Conservation (phyloP, 1,140 invertebrate genomes). For the Drosophila parvula region DNA sequence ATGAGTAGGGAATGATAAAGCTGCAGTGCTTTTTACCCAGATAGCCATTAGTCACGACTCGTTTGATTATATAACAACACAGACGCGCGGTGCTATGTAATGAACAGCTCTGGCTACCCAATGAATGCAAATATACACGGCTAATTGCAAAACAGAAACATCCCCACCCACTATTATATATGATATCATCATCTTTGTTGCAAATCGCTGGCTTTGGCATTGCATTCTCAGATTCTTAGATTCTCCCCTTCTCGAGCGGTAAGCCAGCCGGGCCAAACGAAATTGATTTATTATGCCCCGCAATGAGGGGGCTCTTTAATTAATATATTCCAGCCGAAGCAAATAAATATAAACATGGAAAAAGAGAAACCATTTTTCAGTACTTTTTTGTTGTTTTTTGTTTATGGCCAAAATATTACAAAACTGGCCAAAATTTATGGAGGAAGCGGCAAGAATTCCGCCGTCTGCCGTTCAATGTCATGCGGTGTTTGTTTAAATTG, state of each 20-base stretch:
- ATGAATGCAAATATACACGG: constrained; percentile 55
- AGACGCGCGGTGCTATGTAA: constrained; percentile 36
- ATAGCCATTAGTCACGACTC: constrained; percentile 45
- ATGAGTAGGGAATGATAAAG: constrained; percentile 23
- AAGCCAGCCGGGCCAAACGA: constrained; percentile 32
- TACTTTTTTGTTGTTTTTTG: constrained; percentile 47
- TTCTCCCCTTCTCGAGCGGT: constrained; percentile 14
- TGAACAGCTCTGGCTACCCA: constrained; percentile 41
- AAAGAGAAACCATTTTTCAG: constrained; percentile 39
- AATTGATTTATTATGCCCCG: constrained; percentile 45
- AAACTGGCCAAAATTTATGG: constrained; percentile 74
- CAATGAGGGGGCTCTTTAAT: constrained; percentile 39
- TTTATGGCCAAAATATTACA: constrained; percentile 66
- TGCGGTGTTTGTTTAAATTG: constrained; percentile 59
- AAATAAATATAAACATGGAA: constrained; percentile 22
- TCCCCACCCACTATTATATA: constrained; percentile 22
- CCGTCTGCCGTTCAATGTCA: constrained; percentile 69
- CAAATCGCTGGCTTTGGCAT: constrained; percentile 44
- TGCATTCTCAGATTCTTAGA: constrained; percentile 32
- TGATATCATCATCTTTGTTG: constrained; percentile 62
- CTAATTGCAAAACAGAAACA: constrained; percentile 58
- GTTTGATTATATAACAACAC: constrained; percentile 43
- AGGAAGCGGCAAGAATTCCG: constrained; percentile 62
- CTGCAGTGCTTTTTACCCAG: constrained; percentile 16
- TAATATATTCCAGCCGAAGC: constrained; percentile 26